Base-by-base conservation (phyloP, 2,797 vertebrate genomes). In the Sarcophilus harrisii region DNA sequence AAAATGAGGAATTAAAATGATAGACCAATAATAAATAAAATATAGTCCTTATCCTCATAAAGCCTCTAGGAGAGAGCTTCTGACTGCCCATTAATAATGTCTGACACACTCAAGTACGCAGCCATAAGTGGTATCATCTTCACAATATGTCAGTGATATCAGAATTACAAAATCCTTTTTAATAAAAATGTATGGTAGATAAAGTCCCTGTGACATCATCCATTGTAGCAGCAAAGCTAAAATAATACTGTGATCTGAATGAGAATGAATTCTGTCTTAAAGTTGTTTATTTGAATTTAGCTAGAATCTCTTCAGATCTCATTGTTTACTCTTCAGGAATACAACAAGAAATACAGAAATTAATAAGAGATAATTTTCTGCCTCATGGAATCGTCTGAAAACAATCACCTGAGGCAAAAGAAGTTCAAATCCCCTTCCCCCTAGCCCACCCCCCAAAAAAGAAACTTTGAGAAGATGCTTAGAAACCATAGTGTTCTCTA, bases 141-240 rank as follows among this genome's bases (percentile, higher is more conserved):
- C 16, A 21, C 18, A 90, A 89, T 32, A 96, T n/a, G 96, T 62
- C 90, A 91, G 90, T 73, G 81, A 90, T 55, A 91, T 5, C 28
- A 55, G 14, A 60, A 55, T 59, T 49, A 49, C 58, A 90, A 91
- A 96, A 81, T 52, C 58, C 52, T 95, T 93, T 91, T 92, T 90
- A 66, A 95, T 94, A 94, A 95, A 95, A 94, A 57, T 59, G 11
- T 1, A 30, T 45, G 91, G 66, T 30, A 27, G 90, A 92, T 90
- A 91, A 90, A 90, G 73, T 6, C 32, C 16, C 55, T 95, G 57
- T 18, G 66, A 81, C 21, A 81, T 24, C n/a, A 81, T 45, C 18
- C 21, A 45, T 81, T 81, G 38, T 81, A 45, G 66, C n/a, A 81
- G 18, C 18, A 81, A 81, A 38, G 18, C 18, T 81, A 81, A 45